Evolutionary conservation across 2,797 vertebrate genomes (phyloP).

Genomic region (Iguana delicatissima): DNA sequence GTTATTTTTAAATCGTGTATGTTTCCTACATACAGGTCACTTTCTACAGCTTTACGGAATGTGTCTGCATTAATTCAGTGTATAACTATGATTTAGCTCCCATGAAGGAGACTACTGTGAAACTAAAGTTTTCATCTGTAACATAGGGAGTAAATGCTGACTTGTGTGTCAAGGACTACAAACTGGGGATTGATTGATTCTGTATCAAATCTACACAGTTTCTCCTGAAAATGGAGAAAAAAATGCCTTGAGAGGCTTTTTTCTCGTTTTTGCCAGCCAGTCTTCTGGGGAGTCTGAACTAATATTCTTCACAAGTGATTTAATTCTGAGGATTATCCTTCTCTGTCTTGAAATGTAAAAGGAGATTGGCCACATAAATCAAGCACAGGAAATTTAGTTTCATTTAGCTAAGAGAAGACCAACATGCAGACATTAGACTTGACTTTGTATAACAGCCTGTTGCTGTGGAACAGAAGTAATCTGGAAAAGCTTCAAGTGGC

Average conservation of each 20-base stretch:
- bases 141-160: background rate
- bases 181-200: no score
- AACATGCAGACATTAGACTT: background rate
- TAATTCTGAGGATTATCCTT: background rate
- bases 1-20: background rate
- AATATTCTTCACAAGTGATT: background rate
- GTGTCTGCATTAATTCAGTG: background rate
- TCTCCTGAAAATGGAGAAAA: background rate
- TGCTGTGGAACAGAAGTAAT: background rate
- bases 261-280: background rate
- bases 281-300: background rate
- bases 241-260: background rate
- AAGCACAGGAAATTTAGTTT: background rate
- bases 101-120: background rate
- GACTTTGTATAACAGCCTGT: background rate
- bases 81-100: background rate
- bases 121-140: background rate
- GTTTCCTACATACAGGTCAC: no score
- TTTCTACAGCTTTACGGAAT: background rate
- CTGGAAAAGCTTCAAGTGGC: background rate
- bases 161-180: background rate
- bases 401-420: no score
- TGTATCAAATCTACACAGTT: background rate
- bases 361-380: background rate
- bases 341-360: background rate